Conservation (phyloP, 64 coral and sea anemone species). For the Montipora sp. region DNA sequence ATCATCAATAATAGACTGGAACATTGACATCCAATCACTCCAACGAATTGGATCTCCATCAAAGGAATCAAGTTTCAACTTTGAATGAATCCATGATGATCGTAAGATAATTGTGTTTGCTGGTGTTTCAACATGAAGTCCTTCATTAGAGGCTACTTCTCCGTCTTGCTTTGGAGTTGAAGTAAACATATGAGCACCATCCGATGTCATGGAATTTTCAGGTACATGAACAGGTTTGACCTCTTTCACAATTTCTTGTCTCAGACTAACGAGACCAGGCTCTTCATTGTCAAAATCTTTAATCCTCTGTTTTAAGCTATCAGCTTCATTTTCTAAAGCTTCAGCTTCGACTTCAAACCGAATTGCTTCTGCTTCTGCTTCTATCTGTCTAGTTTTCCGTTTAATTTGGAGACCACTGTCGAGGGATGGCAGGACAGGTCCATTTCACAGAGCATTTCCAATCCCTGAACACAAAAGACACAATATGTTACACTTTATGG, state of each 20-base stretch:
- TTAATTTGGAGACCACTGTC: not conserved
- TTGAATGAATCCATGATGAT: not conserved
- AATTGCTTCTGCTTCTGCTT: constrained; percentile 9
- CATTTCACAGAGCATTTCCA: not conserved
- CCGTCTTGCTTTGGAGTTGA: no score
- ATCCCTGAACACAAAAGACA: not conserved
- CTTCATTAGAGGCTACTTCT: no score
- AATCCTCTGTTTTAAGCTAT: not conserved
- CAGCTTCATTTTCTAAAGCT: not conserved
- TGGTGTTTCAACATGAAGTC: no score
- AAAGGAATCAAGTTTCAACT: constrained; percentile 15
- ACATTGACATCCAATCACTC: no score
- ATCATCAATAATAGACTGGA: not conserved
- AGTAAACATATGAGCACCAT: no score
- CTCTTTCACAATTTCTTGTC: no score
- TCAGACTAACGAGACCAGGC: not conserved
- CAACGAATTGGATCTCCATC: constrained; percentile 14
- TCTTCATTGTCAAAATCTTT: constrained; percentile 9
- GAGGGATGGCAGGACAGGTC: not conserved
- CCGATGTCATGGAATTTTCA: no score
- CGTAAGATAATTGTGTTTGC: no score
- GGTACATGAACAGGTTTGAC: no score
- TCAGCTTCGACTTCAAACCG: not conserved
- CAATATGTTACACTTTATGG: not conserved
- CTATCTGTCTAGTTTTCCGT: not conserved